A percentile compares a stretch with the other conserved stretches of the same genome.
These are phyloP conservation scores for Stigmatopora argus DNA, from an alignment of 2,113 vertebrate species.

Conservation along the genomic window DNA sequence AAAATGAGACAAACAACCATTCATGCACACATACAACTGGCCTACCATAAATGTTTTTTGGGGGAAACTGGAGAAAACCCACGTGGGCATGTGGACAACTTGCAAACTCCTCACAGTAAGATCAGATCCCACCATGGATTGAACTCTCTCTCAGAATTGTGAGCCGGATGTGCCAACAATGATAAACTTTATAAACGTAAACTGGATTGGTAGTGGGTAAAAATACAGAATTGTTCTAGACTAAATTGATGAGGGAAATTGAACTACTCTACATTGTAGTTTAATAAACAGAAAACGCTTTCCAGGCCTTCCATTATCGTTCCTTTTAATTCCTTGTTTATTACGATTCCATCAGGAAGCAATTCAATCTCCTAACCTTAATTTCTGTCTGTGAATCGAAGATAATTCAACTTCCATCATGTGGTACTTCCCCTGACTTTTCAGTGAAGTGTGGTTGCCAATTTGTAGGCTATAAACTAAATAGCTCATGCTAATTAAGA, in stretches of 20 bases:
- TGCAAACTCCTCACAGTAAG: no score
- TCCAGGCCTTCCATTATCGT: neutral
- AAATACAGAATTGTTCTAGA: no score
- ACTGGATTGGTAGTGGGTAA: neutral
- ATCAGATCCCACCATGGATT: no score
- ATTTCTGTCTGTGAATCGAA: neutral
- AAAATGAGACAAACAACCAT: no score
- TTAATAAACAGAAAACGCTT: neutral
- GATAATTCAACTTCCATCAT: neutral
- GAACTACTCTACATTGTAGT: neutral
- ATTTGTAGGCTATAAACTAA: constrained; percentile 69
- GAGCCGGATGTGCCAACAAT: no score
- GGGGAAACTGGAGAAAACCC: no score
- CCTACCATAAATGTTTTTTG: no score
- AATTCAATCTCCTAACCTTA: neutral
- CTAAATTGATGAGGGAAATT: neutral
- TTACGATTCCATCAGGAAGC: neutral
- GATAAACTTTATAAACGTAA: no score
- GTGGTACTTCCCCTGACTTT: constrained; percentile 24
- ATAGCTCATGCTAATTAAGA: constrained; percentile 68
- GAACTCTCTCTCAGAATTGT: no score
- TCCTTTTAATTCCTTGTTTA: neutral
- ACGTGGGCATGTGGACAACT: no score
- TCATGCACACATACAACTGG: no score
- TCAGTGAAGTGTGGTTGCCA: constrained; percentile 54